Percentiles rank a stretch among this genome's conserved stretches.
phyloP scores from a whole-genome alignment of 2,888 invertebrate species.

The Diarsia mendica region DNA sequence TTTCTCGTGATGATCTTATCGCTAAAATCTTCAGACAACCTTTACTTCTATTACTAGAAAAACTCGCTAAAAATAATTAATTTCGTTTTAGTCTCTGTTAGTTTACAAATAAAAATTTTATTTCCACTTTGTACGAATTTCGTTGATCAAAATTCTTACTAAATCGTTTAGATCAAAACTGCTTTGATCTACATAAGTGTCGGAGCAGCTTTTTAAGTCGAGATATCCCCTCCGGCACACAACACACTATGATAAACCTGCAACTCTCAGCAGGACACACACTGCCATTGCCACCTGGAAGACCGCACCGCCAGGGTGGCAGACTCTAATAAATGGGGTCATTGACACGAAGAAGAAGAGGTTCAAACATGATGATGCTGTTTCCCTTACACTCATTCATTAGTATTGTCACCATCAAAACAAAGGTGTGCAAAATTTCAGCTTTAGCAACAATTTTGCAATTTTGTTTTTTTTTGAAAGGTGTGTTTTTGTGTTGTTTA shows the following conservation, averaged over 20 bases:
- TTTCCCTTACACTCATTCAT: background rate
- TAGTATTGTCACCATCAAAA: no score
- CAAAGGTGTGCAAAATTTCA: no score
- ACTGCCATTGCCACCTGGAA: background rate
- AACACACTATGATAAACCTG: background rate
- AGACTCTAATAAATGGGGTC: no score
- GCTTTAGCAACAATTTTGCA: no score
- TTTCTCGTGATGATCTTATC: background rate
- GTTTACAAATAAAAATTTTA: slow-evolving; percentile 6
- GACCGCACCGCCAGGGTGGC: no score
- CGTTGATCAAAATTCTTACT: background rate
- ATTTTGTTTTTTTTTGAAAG: no score
- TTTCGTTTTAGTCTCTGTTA: background rate
- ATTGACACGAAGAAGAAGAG: background rate
- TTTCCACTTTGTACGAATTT: background rate
- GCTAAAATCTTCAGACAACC: background rate
- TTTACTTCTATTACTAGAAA: background rate
- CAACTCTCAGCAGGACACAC: background rate
- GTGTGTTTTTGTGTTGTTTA: no score
- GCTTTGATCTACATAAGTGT: slow-evolving; percentile 2
- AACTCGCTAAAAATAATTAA: no score
- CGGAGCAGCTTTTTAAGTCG: background rate
- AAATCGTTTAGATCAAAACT: background rate
- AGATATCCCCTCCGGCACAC: background rate
- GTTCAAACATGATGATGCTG: background rate